Evolutionary conservation across 2,797 vertebrate genomes (phyloP), one percentile per base, ranked within the genome.

Genomic region (Tachyglossus aculeatus): DNA sequence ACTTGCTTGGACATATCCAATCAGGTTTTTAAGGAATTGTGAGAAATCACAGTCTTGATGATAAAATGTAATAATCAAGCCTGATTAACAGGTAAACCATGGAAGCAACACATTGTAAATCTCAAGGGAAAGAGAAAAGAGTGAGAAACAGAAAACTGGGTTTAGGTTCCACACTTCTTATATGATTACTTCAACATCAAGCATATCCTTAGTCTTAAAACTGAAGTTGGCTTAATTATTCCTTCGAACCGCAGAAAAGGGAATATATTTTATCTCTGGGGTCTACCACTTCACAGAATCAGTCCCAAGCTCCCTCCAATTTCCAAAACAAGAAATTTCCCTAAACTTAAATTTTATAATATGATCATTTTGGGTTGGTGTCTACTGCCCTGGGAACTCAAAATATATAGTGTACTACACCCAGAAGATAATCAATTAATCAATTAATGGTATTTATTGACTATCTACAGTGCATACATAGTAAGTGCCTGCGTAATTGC

Each of bases 1-100:
- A 29, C 11, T 52, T 60, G 2, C 57, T 29, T 71, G 36, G 39
- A 64, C 1, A 39, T 27, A 66, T 64, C 43, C 65, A 44, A 39
- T 8, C 6, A 58, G 3, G 32, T 66, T 69, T 82, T 55, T 44
- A 76, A 29, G 22, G 21, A 62, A 25, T 4, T 21, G 7, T 56
- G 48, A 19, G 19, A 31, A 38, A 44, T 67, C 31, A 48, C 47
- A 69, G 7, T 66, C 2, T 54, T 56, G 18, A 5, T 67, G 6
- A 61, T 56, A 74, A 69, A 83, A 65, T 41, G n/a, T 16, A 47
- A 21, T 27, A 9, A 31, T 78, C 57, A 79, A 62, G 12, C 8
- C 1, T 53, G 22, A 54, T 71, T 33, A 36, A 15, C 25, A 5
- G 15, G 12, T 18, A 33, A 41, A 66, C 19, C n/a, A 5, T 43